phyloP scores from a whole-genome alignment of 2,113 vertebrate species.

The Hoplias malabaricus region DNA sequence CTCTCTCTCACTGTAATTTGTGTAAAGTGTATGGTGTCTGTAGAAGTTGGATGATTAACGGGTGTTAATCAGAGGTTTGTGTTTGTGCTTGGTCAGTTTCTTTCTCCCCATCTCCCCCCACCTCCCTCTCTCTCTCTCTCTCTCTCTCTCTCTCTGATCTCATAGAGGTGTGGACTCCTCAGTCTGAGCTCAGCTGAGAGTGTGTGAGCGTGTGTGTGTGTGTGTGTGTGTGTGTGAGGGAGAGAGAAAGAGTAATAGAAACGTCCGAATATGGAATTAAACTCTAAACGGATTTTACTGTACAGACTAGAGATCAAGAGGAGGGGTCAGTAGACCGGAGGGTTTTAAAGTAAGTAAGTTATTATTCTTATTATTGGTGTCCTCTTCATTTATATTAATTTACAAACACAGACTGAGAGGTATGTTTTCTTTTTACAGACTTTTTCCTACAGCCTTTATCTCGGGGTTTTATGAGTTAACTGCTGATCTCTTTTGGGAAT shows the following conservation, averaged over 20 bases:
- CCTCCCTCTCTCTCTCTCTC: background rate
- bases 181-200: constrained; percentile 19
- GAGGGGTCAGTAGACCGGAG: constrained; percentile 48
- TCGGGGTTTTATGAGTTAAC: no score
- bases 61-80: constrained; percentile 21
- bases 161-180: constrained; percentile 65
- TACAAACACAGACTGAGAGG: no score
- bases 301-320: constrained; percentile 46
- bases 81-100: constrained; percentile 31
- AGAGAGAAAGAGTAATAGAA: constrained; percentile 19
- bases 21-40: constrained; percentile 65
- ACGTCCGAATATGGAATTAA: constrained; percentile 68
- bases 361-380: no score
- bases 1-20: constrained; percentile 31
- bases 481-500: no score
- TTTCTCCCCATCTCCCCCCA: constrained; percentile 34
- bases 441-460: no score
- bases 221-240: constrained; percentile 16
- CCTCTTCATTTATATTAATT: no score
- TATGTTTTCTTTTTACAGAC: no score
- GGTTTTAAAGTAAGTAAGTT: constrained; percentile 63
- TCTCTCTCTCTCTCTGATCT: constrained; percentile 58
- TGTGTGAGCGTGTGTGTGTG: background rate
- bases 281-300: constrained; percentile 59
- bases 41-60: constrained; percentile 68